Base-by-base conservation (phyloP, 2,888 invertebrate species). In the Griposia aprilina region DNA sequence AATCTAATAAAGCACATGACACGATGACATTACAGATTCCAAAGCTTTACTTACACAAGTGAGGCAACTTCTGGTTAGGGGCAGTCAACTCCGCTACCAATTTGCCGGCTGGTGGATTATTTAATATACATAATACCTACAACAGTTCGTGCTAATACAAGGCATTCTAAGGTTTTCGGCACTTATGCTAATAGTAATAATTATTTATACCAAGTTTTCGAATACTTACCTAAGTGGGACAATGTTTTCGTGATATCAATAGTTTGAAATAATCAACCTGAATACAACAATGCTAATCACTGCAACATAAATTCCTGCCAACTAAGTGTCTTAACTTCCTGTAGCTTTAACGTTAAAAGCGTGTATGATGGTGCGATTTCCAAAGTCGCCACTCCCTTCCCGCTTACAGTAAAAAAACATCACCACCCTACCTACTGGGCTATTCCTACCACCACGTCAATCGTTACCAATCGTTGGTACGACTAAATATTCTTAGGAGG, bases 361-460 rank as follows among this genome's bases (percentile, higher is more conserved):
- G 17, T 71, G 65, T 74, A 72, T 87, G 82, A 87, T 73, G 62
- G 45, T 78, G 76, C 78, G 45, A 70, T 74, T 78, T 81, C 60
- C 85, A 36, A 62, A 74, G n/a, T 66, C 36, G 76, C 20, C 85
- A 41, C 74, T 57, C 76, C 67, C 26, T 68, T 26, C 48, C 20
- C 30, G 48, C 55, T 59, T 65, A 68, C 60, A 74, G 59, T 66
- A 74, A 76, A 66, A 74, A 68, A 62, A 69, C 73, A 74, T 63
- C 57, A 30, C 84, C 63, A 66, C 26, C 68, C 65, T 23, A 74
- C 26, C 30, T 81, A 81, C 78, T 73, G 73, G 85, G 41, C 41
- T 69, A 78, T 78, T 85, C 76, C 80, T 71, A 48, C 70, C 73
- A 60, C 30, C 76, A 45, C 87, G 52, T 62, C 55, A 69, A 80